Base-by-base conservation (phyloP, 1,140 invertebrate genomes). In the Sweltsa coloradensis region DNA sequence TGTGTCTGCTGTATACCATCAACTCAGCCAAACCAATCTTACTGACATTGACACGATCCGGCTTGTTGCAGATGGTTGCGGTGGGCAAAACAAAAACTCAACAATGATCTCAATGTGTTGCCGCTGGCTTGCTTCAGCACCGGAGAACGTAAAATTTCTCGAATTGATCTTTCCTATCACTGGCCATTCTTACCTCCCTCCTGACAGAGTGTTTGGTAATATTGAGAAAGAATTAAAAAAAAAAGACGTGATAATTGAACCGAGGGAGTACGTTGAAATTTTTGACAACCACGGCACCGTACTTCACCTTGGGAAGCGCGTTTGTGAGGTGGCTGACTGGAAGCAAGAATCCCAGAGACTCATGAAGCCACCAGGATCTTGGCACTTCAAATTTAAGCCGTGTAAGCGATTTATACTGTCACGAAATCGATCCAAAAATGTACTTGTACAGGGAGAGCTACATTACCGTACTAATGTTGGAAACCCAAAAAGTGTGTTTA, bases 151-250 rank as follows among this genome's bases (percentile, higher is more conserved):
- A 29, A 49, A 50, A 45, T 52, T 26, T 18, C 23, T 55, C 11
- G 40, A 56, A 37, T 43, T 56, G 9, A 36, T 56, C 31, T 59
- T 59, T 50, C 57, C 56, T 22, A 43, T 59, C 29, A 41, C 50
- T 18, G 56, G 56, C 29, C 57, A 59, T 41, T 59, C 55, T 7
- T 55, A 55, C 50, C 37, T 58, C 31, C 56, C 51, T 26, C 44
- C 55, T 2, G 55, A 57, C 36, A 26, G 55, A 16, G 41, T 57
- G 18, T 57, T 55, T 40, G 56, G 55, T 18, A 21, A 41, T 18
- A 50, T 58, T 23, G 56, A 58, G 42, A 54, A 51, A 42, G 50
- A 56, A 42, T 47, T 56, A 36, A 53, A 51, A 49, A 34, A 25
- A 9, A 54, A 36, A 36, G 47, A 53, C 22, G 47, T 40, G 23